Conservation (phyloP, 2,113 vertebrate genomes). For the Ursus arctos region DNA sequence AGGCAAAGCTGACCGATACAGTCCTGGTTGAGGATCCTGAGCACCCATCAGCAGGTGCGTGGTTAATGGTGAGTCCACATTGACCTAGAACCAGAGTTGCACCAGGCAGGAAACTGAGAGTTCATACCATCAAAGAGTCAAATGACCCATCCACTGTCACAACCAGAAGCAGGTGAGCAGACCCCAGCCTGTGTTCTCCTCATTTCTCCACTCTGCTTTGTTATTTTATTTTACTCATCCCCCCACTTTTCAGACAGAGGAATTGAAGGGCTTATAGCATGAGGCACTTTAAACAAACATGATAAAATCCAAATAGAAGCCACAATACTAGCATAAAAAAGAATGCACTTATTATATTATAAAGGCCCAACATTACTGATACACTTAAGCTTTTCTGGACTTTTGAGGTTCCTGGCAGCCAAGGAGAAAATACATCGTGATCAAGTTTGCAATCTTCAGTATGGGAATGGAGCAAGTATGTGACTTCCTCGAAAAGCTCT, state of each 20-base stretch:
- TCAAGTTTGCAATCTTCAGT: not conserved
- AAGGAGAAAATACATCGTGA: not conserved
- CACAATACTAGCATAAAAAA: not conserved
- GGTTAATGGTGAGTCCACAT: rapidly evolving
- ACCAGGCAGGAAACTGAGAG: rapidly evolving
- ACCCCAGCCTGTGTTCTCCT: not conserved
- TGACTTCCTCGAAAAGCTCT: not conserved
- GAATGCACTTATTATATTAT: rapidly evolving
- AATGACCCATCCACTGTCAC: rapidly evolving
- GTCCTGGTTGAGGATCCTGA: rapidly evolving
- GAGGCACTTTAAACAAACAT: not conserved
- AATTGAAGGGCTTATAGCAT: not conserved
- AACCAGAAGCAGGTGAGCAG: not conserved
- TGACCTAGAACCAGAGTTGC: not conserved
- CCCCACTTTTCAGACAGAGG: not conserved
- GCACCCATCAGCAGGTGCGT: rapidly evolving
- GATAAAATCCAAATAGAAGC: not conserved
- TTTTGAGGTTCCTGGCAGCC: conserved; percentile 42
- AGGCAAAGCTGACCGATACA: rapidly evolving
- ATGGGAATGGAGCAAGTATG: rapidly evolving
- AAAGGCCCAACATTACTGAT: not conserved
- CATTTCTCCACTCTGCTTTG: not conserved
- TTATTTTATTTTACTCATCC: not conserved
- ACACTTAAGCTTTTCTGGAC: not conserved
- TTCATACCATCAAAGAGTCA: not conserved